phyloP scores from a whole-genome alignment of 1,140 invertebrate species.

The Physella acuta region DNA sequence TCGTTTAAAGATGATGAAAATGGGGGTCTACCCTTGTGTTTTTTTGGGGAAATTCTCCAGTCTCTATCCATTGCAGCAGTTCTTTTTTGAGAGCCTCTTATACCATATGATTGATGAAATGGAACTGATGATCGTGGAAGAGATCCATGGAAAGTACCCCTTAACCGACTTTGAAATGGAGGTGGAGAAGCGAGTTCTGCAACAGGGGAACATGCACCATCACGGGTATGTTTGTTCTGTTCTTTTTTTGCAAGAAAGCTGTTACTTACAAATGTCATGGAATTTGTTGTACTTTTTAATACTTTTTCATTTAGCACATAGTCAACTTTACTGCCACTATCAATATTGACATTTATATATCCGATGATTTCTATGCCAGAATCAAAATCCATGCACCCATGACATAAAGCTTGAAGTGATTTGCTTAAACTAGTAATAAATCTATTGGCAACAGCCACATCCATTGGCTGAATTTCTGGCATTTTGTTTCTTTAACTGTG shows the following conservation, averaged over 20 bases:
- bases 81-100: slow-evolving; percentile 21
- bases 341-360: slow-evolving; percentile 27
- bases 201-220: slow-evolving; percentile 10
- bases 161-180: background rate
- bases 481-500: no score
- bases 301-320: slow-evolving; percentile 34
- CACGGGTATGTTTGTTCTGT: background rate
- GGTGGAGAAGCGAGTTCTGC: background rate
- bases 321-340: slow-evolving; percentile 24
- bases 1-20: background rate
- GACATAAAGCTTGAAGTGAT: slow-evolving; percentile 28
- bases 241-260: slow-evolving; percentile 30
- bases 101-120: slow-evolving; percentile 13
- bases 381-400: slow-evolving; percentile 32
- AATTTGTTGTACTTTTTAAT: slow-evolving; percentile 26
- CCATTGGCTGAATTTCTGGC: slow-evolving; percentile 23
- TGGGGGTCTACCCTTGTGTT: slow-evolving; percentile 1
- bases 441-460: slow-evolving; percentile 21
- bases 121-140: background rate
- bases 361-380: slow-evolving; percentile 29
- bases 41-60: slow-evolving; percentile 21
- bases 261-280: slow-evolving; percentile 31
- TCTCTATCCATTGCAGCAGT: slow-evolving; percentile 10
- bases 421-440: slow-evolving; percentile 29
- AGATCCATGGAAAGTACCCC: background rate